Evolutionary conservation across 1,140 invertebrate species (phyloP), one percentile per base, ranked within the genome.

Genomic region (Trichogramma pretiosum): DNA sequence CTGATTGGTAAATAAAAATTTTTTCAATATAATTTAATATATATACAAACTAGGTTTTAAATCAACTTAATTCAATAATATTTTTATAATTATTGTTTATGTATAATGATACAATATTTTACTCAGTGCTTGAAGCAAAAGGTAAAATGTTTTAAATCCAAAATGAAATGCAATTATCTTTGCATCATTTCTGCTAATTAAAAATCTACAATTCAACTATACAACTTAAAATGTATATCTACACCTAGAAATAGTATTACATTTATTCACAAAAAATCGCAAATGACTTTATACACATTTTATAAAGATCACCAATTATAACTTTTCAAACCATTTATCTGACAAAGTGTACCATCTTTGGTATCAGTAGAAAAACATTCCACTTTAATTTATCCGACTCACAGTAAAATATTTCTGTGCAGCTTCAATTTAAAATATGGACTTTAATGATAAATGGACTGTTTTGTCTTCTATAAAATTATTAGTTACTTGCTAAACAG

Each of bases 401-500:
- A n/a, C n/a, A n/a, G n/a, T n/a, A n/a, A n/a, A n/a, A n/a, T n/a
- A n/a, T n/a, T n/a, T n/a, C n/a, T n/a, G n/a, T n/a, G n/a, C n/a
- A n/a, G n/a, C n/a, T n/a, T n/a, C n/a, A n/a, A n/a, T n/a, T n/a
- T n/a, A n/a, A n/a, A n/a, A n/a, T n/a, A n/a, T n/a, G n/a, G n/a
- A n/a, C n/a, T n/a, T n/a, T n/a, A n/a, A n/a, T n/a, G n/a, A n/a
- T n/a, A n/a, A n/a, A 19, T 17, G 33, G 16, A 4, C n/a, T 2
- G 24, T 26, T 23, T n/a, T n/a, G n/a, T n/a, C 46, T n/a, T n/a
- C n/a, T n/a, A n/a, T n/a, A n/a, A n/a, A n/a, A 24, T 40, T 42
- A 38, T 22, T 21, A 47, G 23, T 32, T 45, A 37, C 51, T 55
- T 65, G 68, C 67, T 72, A 72, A 54, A 65, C 70, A 54, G 67